Evolutionary conservation across 1,140 invertebrate genomes (phyloP).

Genomic region (Drosophila yakuba): DNA sequence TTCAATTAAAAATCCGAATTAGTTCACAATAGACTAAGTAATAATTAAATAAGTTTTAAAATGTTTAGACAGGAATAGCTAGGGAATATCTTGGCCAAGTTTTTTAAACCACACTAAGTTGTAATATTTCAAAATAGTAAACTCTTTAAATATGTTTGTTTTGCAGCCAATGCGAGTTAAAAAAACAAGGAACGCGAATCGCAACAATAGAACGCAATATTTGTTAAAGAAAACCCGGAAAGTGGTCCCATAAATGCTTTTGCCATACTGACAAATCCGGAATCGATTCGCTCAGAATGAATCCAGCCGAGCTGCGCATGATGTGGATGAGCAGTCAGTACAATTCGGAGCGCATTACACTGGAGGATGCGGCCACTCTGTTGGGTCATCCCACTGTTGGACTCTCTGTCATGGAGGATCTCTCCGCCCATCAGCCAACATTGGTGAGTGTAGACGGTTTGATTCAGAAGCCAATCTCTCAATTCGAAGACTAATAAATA

Average conservation of each 20-base stretch:
- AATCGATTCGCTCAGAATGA: constrained; percentile 51
- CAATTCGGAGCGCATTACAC: constrained; percentile 76
- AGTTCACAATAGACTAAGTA: no score
- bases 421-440: constrained; percentile 63
- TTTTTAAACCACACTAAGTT: no score
- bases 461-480: constrained; percentile 42
- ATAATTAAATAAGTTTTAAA: no score
- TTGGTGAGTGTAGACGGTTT: constrained; percentile 60
- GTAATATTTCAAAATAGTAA: no score
- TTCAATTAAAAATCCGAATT: no score
- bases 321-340: constrained; percentile 90
- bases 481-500: constrained; percentile 41
- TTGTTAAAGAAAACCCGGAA: background rate
- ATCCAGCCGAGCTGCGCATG: constrained; percentile 88
- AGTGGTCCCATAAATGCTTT: constrained; percentile 30
- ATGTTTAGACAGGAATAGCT: no score
- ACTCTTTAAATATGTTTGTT: background rate
- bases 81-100: no score
- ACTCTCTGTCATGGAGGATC: constrained; percentile 83
- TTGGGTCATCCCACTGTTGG: constrained; percentile 73
- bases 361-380: constrained; percentile 75
- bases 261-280: constrained; percentile 4
- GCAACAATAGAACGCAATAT: background rate
- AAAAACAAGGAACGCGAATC: background rate
- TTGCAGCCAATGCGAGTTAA: constrained; percentile 7